phyloP scores from a whole-genome alignment of 2,888 invertebrate species.

The Plemyria rubiginata region DNA sequence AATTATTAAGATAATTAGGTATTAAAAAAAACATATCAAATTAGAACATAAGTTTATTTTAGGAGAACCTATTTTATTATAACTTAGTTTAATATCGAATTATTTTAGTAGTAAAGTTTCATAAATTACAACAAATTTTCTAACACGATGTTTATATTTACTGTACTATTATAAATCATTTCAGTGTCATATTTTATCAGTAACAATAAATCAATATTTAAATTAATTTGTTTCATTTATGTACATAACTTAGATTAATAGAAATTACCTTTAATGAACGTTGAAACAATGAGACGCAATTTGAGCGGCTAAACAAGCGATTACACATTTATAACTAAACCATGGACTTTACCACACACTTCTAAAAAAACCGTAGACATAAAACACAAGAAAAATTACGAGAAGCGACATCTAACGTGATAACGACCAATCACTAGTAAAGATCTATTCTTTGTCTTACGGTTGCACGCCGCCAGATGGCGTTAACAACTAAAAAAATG shows the following conservation, averaged over 20 bases:
- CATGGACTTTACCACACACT: not conserved
- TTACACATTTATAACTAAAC: too few relatives aligned
- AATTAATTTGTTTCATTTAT: not conserved
- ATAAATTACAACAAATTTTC: too few relatives aligned
- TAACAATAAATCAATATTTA: not conserved
- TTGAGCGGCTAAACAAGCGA: not conserved
- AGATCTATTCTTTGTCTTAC: slow-evolving; percentile 14
- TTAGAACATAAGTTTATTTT: slow-evolving; percentile 18
- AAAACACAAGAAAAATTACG: not conserved
- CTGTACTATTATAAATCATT: not conserved
- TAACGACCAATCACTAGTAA: slow-evolving; percentile 6
- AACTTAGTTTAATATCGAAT: too few relatives aligned
- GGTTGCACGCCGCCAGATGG: slow-evolving; percentile 23
- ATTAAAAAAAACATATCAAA: slow-evolving; percentile 30
- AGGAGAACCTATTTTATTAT: not conserved
- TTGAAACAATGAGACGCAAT: not conserved
- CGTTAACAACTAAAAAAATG: slow-evolving; percentile 17
- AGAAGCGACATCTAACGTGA: slow-evolving; percentile 20
- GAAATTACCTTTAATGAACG: not conserved
- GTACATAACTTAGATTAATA: not conserved
- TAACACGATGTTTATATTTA: not conserved
- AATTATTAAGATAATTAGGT: not conserved
- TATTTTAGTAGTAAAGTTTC: too few relatives aligned
- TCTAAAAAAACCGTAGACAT: slow-evolving; percentile 5
- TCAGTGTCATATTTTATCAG: not conserved